Conservation (phyloP, 1,140 invertebrate genomes). For the Drosophila miranda region DNA sequence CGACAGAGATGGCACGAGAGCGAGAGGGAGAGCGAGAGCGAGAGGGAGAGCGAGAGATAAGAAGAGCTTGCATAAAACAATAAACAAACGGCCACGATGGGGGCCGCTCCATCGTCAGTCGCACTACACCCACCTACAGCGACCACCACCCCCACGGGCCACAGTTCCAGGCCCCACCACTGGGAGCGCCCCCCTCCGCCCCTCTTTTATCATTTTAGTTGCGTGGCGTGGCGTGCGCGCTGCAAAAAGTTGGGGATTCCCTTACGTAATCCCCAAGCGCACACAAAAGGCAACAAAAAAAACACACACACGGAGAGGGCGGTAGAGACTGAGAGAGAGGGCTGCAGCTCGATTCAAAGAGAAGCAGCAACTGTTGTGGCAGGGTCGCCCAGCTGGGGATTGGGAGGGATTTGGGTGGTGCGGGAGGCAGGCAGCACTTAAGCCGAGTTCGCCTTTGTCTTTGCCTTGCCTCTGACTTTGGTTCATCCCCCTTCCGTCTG, state of each 20-base stretch:
- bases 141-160: neutral
- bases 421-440: constrained; percentile 44
- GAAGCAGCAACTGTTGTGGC: constrained; percentile 36
- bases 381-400: neutral
- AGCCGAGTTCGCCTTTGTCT: constrained; percentile 55
- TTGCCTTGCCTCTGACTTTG: constrained; percentile 52
- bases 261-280: constrained; percentile 79
- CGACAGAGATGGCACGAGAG: neutral
- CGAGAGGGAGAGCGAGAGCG: constrained; percentile 3
- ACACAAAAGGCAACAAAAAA: constrained; percentile 73
- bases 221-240: constrained; percentile 55
- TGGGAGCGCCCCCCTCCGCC: neutral
- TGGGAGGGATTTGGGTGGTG: constrained; percentile 3
- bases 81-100: constrained; percentile 38
- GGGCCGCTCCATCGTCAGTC: constrained; percentile 41
- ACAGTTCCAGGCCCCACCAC: neutral
- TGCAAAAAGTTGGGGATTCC: constrained; percentile 78
- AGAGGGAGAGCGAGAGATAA: neutral
- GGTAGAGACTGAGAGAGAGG: neutral
- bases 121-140: constrained; percentile 38
- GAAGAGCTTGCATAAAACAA: constrained; percentile 67
- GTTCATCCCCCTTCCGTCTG: constrained; percentile 37
- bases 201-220: constrained; percentile 44
- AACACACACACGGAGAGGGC: constrained; percentile 47
- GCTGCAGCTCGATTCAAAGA: constrained; percentile 15